Percentiles rank a stretch among this genome's conserved stretches.
These are phyloP conservation scores for Troilus luridus DNA, from an alignment of 2,888 invertebrate species.

Conservation along the genomic window DNA sequence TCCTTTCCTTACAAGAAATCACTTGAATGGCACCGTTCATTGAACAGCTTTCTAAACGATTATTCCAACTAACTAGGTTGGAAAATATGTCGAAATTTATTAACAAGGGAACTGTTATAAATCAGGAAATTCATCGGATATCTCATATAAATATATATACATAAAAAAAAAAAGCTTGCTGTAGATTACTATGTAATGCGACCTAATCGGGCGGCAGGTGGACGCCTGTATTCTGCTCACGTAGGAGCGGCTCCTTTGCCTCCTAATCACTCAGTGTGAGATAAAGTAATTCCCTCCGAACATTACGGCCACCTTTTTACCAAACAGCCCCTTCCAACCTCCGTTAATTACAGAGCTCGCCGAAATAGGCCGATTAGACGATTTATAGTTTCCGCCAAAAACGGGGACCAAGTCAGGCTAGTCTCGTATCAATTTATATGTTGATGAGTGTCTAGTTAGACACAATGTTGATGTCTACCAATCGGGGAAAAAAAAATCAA, in stretches of 20 bases:
- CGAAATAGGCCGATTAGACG: conserved; percentile 44
- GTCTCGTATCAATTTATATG: conserved; percentile 31
- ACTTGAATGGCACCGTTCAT: neutral
- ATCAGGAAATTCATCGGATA: neutral
- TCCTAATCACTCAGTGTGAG: conserved; percentile 32
- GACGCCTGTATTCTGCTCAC: conserved; percentile 21
- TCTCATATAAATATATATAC: neutral
- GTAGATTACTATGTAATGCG: neutral
- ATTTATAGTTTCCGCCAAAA: conserved; percentile 50
- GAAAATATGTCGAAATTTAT: neutral
- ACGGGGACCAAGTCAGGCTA: neutral
- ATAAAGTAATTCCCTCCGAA: conserved; percentile 51
- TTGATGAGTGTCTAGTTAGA: conserved; percentile 45
- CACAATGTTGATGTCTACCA: conserved; percentile 1
- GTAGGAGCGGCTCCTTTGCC: conserved; percentile 55
- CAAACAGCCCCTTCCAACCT: neutral
- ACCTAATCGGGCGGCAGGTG: neutral
- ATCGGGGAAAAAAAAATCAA: conserved; percentile 7
- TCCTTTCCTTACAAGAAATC: no score
- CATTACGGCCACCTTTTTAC: conserved; percentile 41
- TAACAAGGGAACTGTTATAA: neutral
- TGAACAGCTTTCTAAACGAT: neutral
- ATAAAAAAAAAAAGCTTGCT: neutral
- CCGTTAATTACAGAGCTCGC: conserved; percentile 39
- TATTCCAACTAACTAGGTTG: neutral